Percentiles rank a stretch among this genome's conserved stretches.
Conservation (phyloP, 2,888 invertebrate genomes). For the Candidula unifasciata region DNA sequence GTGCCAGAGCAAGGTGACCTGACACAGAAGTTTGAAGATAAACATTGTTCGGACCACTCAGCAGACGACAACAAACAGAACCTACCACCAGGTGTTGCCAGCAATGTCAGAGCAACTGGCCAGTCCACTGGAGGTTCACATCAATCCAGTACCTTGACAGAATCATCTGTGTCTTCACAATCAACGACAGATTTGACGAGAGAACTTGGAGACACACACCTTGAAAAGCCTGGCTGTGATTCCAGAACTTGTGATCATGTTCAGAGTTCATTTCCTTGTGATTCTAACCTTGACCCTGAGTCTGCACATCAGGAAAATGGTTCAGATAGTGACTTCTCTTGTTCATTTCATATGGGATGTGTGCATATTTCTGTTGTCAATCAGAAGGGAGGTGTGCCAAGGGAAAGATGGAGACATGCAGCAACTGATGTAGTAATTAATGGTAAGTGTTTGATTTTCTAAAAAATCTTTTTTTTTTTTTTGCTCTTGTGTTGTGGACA, state of each 20-base stretch:
- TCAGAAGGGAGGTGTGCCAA: slow-evolving; percentile 64
- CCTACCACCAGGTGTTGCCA: not conserved
- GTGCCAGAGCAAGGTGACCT: not conserved
- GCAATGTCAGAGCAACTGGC: not conserved
- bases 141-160: not conserved
- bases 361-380: slow-evolving; percentile 56
- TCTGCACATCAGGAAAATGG: not conserved
- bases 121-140: not conserved
- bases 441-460: slow-evolving; percentile 56
- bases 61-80: not conserved
- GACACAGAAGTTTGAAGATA: not conserved
- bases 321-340: not conserved
- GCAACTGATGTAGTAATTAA: slow-evolving; percentile 63
- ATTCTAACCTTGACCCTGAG: not conserved
- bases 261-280: not conserved
- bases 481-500: no score
- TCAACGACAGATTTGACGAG: not conserved
- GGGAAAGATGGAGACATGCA: slow-evolving; percentile 77
- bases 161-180: not conserved
- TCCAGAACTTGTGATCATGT: not conserved
- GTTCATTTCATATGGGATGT: slow-evolving; percentile 46
- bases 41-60: not conserved
- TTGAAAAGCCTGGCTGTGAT: not conserved
- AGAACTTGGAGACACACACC: not conserved
- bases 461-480: no score